Evolutionary conservation across 1,140 invertebrate genomes (phyloP).

Genomic region (Sesamia nonagrioides): DNA sequence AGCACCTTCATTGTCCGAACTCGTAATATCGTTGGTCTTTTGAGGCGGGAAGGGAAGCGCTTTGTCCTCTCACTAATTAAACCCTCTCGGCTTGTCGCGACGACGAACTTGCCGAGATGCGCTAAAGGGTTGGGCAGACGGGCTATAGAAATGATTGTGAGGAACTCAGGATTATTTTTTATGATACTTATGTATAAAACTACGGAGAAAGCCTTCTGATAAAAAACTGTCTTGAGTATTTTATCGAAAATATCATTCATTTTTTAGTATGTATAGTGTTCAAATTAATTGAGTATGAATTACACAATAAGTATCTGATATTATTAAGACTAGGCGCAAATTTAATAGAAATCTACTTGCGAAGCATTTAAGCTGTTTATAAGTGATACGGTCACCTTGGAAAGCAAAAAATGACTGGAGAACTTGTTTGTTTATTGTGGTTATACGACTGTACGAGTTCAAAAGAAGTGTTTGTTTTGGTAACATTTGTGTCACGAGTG

Average conservation of each 20-base stretch:
- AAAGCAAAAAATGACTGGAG: background rate
- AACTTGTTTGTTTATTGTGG: background rate
- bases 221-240: too few species aligned
- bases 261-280: too few species aligned
- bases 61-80: conserved; percentile 56
- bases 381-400: background rate
- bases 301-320: background rate
- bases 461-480: background rate
- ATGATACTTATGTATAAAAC: background rate
- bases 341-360: too few species aligned
- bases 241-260: too few species aligned
- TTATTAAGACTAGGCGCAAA: background rate
- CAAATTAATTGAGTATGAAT: too few species aligned
- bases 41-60: conserved; percentile 46
- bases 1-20: conserved; percentile 48
- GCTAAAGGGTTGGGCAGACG: conserved; percentile 9
- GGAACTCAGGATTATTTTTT: background rate
- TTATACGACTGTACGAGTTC: background rate
- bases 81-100: conserved; percentile 49
- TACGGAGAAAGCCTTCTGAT: too few species aligned
- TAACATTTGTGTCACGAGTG: background rate
- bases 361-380: background rate
- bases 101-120: conserved; percentile 46
- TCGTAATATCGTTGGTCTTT: conserved; percentile 50
- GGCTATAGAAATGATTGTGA: background rate